A percentile compares a stretch with the other conserved stretches of the same genome.
phyloP scores from a whole-genome alignment of 2,113 vertebrate species.

The Sebastes fasciatus region DNA sequence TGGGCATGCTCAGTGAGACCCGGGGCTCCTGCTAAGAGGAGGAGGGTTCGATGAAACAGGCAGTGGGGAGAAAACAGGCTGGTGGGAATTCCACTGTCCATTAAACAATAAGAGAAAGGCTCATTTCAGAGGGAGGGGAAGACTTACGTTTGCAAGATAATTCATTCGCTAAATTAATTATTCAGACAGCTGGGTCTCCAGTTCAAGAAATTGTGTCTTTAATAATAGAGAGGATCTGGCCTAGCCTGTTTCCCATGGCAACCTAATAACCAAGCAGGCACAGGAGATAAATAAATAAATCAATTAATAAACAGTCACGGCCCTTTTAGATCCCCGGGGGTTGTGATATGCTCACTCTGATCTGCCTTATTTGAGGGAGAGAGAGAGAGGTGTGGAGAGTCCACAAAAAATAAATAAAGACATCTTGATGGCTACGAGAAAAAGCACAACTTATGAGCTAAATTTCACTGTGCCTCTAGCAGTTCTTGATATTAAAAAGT shows the following conservation, averaged over 20 bases:
- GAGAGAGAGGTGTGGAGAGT: conserved; percentile 50
- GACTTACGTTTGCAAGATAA: conserved; percentile 82
- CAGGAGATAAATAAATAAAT: conserved; percentile 87
- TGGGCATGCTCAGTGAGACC: conserved; percentile 75
- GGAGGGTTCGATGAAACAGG: conserved; percentile 44
- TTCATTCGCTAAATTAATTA: conserved; percentile 87
- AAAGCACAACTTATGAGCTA: conserved; percentile 12
- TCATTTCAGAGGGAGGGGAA: conserved; percentile 73
- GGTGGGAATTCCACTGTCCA: conserved; percentile 80
- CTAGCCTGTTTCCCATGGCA: conserved; percentile 85
- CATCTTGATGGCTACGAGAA: neutral
- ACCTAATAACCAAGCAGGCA: conserved; percentile 87
- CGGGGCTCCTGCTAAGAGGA: conserved; percentile 41
- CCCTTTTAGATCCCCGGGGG: conserved; percentile 71
- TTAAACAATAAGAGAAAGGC: conserved; percentile 82
- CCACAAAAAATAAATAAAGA: conserved; percentile 45
- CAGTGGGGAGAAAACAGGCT: conserved; percentile 36
- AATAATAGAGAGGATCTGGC: conserved; percentile 86
- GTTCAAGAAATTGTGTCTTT: conserved; percentile 87
- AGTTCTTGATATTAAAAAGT: neutral
- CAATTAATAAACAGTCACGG: conserved; percentile 87
- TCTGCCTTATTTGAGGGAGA: conserved; percentile 73
- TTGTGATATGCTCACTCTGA: conserved; percentile 68
- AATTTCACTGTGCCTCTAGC: neutral
- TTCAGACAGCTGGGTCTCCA: conserved; percentile 86